Evolutionary conservation across 2,113 vertebrate genomes (phyloP).

Genomic region (Strix aluco): DNA sequence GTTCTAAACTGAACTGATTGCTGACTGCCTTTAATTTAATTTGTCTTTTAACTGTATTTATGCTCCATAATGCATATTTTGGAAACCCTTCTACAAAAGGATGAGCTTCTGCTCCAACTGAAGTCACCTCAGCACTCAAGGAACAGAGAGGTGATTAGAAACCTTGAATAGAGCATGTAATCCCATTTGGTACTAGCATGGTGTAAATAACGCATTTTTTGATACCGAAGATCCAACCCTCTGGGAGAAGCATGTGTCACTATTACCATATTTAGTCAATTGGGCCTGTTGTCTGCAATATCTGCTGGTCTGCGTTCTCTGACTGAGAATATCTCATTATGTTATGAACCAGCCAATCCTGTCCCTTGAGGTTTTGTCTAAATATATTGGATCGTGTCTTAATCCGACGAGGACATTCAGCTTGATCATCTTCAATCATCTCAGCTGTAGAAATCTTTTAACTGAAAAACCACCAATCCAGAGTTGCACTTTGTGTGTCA

Average conservation of each 20-base stretch:
- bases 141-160: not conserved
- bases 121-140: not conserved
- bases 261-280: not conserved
- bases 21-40: not conserved
- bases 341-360: not conserved
- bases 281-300: not conserved
- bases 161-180: not conserved
- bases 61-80: not conserved
- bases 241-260: not conserved
- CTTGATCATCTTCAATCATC: not conserved
- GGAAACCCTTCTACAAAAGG: not conserved
- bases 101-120: not conserved
- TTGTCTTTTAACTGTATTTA: not conserved
- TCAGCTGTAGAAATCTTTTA: not conserved
- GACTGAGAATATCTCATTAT: not conserved
- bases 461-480: not conserved
- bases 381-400: not conserved
- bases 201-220: not conserved
- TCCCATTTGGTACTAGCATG: not conserved
- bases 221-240: not conserved
- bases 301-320: not conserved
- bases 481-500: not conserved
- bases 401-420: not conserved
- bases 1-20: not conserved
- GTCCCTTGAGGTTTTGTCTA: not conserved